These are phyloP conservation scores for Mythimna loreyi DNA, from an alignment of 2,888 invertebrate species.

Conservation along the genomic window DNA sequence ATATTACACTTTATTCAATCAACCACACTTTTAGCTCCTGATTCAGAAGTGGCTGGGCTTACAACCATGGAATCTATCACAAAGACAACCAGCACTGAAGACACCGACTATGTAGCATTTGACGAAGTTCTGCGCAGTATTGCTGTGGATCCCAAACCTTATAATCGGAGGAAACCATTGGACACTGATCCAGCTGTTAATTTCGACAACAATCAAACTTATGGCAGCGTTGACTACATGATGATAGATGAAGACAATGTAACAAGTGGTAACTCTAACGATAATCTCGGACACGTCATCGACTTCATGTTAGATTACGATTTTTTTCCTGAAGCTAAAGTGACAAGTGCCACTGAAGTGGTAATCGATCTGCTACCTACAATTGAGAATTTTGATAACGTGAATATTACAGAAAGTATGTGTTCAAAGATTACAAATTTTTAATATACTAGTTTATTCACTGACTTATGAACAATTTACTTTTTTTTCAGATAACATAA, in stretches of 20 bases:
- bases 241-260: slow-evolving; percentile 52
- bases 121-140: slow-evolving; percentile 74
- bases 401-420: slow-evolving; percentile 48
- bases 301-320: slow-evolving; percentile 31
- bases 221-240: slow-evolving; percentile 57
- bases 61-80: not conserved
- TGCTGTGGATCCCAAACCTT: slow-evolving; percentile 61
- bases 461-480: not conserved
- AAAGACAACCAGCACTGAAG: slow-evolving; percentile 28
- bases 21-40: slow-evolving; percentile 8
- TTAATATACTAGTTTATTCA: too few species aligned
- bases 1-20: not conserved
- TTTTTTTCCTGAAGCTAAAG: slow-evolving; percentile 28
- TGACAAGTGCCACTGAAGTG: slow-evolving; percentile 46
- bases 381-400: slow-evolving; percentile 34
- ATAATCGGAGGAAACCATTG: slow-evolving; percentile 63
- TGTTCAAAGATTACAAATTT: not conserved
- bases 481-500: not conserved
- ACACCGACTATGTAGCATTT: slow-evolving; percentile 71
- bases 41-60: not conserved
- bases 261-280: slow-evolving; percentile 21
- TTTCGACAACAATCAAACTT: slow-evolving; percentile 41
- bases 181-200: slow-evolving; percentile 46
- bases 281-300: slow-evolving; percentile 27
- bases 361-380: slow-evolving; percentile 68